Conservation (phyloP, 2,888 invertebrate species). For the Limulus polyphemus region DNA sequence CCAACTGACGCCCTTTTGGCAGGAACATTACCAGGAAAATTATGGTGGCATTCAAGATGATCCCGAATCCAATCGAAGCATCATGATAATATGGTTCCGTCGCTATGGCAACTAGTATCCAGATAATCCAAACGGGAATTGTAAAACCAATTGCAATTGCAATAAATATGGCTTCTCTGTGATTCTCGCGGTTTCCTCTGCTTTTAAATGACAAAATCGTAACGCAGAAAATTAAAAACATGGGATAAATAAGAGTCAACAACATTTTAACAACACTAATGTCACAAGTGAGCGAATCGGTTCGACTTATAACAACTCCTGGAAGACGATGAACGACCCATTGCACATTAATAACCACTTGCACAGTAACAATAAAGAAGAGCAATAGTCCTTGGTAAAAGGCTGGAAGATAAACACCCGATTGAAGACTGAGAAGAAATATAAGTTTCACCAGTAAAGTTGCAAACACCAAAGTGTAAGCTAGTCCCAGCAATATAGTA, state of each 20-base stretch:
- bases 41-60: conserved; percentile 67
- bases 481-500: conserved; percentile 54
- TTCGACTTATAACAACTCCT: conserved; percentile 28
- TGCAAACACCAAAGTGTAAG: conserved; percentile 70
- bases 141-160: conserved; percentile 73
- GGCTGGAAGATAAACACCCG: conserved; percentile 80
- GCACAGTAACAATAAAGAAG: conserved; percentile 79
- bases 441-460: conserved; percentile 86
- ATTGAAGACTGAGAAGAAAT: conserved; percentile 78
- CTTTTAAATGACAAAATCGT: conserved; percentile 72
- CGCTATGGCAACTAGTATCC: conserved; percentile 52
- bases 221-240: conserved; percentile 62
- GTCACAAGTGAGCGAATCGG: conserved; percentile 40
- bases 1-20: conserved; percentile 73
- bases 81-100: conserved; percentile 34
- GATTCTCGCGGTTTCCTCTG: conserved; percentile 74
- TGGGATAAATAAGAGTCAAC: conserved; percentile 64
- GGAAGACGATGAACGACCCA: conserved; percentile 38
- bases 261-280: conserved; percentile 44
- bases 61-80: conserved; percentile 73
- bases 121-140: conserved; percentile 78
- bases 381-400: conserved; percentile 76
- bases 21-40: conserved; percentile 88
- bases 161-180: conserved; percentile 82
- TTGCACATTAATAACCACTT: conserved; percentile 41